Conservation (phyloP, 2,797 vertebrate species). For the Poliocrania exsul region DNA sequence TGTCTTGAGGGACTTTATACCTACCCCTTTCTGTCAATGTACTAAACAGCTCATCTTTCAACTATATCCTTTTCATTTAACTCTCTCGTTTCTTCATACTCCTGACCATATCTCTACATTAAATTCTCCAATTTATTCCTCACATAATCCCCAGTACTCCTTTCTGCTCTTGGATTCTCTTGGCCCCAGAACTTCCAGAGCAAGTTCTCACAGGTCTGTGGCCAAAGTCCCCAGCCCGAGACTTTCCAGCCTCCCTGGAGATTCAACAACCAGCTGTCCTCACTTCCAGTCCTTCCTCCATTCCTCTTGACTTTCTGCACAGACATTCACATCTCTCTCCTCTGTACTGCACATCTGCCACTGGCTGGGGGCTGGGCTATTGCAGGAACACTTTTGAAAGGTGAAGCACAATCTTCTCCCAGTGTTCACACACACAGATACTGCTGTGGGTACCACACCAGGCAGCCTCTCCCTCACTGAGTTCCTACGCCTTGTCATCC, state of each 20-base stretch:
- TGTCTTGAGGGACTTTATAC: neutral
- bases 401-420: neutral
- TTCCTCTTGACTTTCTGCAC: neutral
- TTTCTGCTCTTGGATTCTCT: neutral
- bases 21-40: neutral
- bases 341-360: neutral
- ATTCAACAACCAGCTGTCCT: neutral
- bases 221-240: neutral
- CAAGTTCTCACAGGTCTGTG: neutral
- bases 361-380: neutral
- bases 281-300: neutral
- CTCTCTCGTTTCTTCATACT: neutral
- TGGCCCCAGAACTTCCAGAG: neutral
- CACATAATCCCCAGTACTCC: neutral
- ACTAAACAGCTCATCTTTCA: slow-evolving; percentile 32
- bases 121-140: neutral
- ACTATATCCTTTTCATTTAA: neutral
- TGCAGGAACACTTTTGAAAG: neutral
- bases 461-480: neutral
- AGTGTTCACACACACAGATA: neutral
- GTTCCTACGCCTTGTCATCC: neutral
- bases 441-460: neutral
- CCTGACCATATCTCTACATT: neutral
- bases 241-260: neutral
- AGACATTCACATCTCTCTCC: neutral